These are phyloP conservation scores for Phasianus colchicus DNA, from an alignment of 2,113 vertebrate genomes.

Conservation along the genomic window DNA sequence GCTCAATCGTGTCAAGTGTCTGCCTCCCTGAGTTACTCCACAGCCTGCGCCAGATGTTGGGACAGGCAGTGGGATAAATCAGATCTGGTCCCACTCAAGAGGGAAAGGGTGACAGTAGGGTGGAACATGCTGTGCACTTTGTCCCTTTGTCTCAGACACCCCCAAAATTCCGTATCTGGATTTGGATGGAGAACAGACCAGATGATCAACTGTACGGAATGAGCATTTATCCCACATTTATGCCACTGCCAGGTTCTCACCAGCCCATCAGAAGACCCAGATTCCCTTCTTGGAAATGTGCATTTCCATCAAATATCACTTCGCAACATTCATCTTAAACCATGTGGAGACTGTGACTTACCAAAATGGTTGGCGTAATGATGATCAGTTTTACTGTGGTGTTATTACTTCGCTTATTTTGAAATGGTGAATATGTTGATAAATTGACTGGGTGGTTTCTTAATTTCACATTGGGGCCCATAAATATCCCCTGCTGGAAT, in stretches of 20 bases:
- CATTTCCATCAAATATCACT: not conserved
- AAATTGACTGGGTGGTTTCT: constrained; percentile 1
- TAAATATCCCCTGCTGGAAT: not conserved
- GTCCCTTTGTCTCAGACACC: not conserved
- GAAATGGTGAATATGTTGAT: not conserved
- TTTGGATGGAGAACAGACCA: not conserved
- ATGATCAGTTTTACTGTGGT: not conserved
- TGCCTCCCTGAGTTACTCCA: accelerated
- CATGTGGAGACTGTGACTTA: not conserved
- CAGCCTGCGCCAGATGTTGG: not conserved
- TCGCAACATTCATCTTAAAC: not conserved
- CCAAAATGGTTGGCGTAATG: not conserved
- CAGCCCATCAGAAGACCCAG: not conserved
- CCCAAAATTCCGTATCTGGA: not conserved
- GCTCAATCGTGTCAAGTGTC: accelerated
- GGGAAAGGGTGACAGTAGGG: not conserved
- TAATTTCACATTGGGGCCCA: not conserved
- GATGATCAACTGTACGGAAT: not conserved
- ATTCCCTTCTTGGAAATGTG: not conserved
- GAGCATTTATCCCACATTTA: not conserved
- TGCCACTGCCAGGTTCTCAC: accelerated
- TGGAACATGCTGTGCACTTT: no score
- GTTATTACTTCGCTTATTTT: constrained; percentile 22
- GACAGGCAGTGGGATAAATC: not conserved
- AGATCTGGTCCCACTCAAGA: not conserved